Evolutionary conservation across 2,797 vertebrate genomes (phyloP).

Genomic region (Micrastur ruficollis): DNA sequence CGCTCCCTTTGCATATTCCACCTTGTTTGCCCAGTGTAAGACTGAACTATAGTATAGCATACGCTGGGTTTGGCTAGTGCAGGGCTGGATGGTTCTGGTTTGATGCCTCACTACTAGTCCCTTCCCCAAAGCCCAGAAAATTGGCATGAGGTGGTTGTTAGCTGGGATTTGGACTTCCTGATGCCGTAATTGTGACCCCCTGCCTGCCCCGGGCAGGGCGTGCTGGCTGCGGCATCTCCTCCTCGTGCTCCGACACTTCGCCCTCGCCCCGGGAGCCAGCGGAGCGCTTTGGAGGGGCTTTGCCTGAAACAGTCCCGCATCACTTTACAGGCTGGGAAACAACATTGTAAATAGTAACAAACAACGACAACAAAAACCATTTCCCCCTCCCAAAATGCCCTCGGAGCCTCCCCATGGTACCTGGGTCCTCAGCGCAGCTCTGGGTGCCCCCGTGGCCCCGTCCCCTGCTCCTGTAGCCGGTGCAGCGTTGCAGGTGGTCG

Average conservation of each 20-base stretch:
- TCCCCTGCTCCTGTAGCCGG: neutral
- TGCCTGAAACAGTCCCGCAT: rapidly evolving
- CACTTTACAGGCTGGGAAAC: neutral
- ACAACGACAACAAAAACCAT: neutral
- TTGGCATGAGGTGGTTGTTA: rapidly evolving
- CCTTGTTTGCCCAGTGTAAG: neutral
- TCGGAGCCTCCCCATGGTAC: neutral
- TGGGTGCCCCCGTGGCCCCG: rapidly evolving
- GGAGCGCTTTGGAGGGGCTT: neutral
- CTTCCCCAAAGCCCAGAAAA: neutral
- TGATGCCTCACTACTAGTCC: neutral
- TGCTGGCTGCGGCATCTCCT: neutral
- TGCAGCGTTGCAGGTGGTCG: neutral
- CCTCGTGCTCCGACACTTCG: neutral
- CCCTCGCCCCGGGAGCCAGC: rapidly evolving
- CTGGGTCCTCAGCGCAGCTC: rapidly evolving
- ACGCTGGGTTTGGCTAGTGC: rapidly evolving
- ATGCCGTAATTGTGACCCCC: rapidly evolving
- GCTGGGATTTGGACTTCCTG: neutral
- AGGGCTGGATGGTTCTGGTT: neutral
- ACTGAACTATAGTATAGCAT: neutral
- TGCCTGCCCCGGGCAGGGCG: rapidly evolving
- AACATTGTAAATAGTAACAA: neutral
- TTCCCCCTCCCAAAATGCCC: neutral
- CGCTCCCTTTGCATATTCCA: rapidly evolving